Conservation (phyloP, 2,888 invertebrate genomes). For the Ormyrus labotus region DNA sequence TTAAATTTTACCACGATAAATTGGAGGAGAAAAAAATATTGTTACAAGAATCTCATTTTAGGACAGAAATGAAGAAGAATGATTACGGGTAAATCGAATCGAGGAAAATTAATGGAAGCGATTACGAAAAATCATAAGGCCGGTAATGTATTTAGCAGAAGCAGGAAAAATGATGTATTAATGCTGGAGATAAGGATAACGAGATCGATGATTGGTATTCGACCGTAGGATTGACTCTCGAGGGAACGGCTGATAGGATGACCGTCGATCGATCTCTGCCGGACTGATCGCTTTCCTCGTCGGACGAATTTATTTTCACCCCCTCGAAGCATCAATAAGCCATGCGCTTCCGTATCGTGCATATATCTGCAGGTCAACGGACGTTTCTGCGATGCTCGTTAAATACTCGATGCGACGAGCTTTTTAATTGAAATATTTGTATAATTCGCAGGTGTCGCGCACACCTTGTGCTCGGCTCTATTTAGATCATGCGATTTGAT, state of each 20-base stretch:
- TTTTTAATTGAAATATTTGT: too few relatives aligned
- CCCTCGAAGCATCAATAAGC: slow-evolving; percentile 54
- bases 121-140: slow-evolving; percentile 47
- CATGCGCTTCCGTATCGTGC: slow-evolving; percentile 31
- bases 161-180: slow-evolving; percentile 55
- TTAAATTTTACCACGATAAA: neutral
- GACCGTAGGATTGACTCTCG: slow-evolving; percentile 56
- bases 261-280: slow-evolving; percentile 58
- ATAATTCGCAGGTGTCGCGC: too few relatives aligned
- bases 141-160: slow-evolving; percentile 30
- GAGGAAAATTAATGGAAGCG: slow-evolving; percentile 49
- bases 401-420: slow-evolving; percentile 4
- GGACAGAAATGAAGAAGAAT: slow-evolving; percentile 36
- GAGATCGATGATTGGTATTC: slow-evolving; percentile 58
- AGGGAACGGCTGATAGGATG: slow-evolving; percentile 55
- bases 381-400: slow-evolving; percentile 17
- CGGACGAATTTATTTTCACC: slow-evolving; percentile 56
- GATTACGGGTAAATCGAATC: slow-evolving; percentile 40
- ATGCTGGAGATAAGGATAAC: slow-evolving; percentile 57
- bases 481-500: neutral
- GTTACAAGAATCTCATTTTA: neutral
- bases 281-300: slow-evolving; percentile 54
- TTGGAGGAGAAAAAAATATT: neutral
- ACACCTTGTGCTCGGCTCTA: neutral
- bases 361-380: neutral